Base-by-base conservation (phyloP, 2,113 vertebrate species). In the Pedetes capensis region DNA sequence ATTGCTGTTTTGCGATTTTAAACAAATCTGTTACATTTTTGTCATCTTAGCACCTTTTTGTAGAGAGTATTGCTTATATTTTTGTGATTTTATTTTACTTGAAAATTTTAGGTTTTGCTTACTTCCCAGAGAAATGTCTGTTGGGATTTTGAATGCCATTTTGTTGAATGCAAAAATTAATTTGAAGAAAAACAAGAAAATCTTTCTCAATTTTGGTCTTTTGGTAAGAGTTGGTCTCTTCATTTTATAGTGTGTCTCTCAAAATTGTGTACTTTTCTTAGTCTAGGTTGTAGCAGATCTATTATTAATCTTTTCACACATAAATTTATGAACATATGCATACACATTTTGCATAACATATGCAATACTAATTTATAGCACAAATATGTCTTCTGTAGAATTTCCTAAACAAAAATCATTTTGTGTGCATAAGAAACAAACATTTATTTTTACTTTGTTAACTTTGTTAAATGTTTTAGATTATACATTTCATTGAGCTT, bases 31-130 rank as follows among this genome's bases (percentile, higher is more conserved):
- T 72, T 83, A 89, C 51, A 1, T 47, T 89, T 91, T 25, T 32
- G 9, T 85, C 37, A 91, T 76, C 69, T 88, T 66, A n/a, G 29
- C 49, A 64, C 7, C 32, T 63, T 79, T 68, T 87, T 44, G 6
- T 42, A 37, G 32, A 86, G 0, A 87, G 32, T 53, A 51, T n/a
- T 51, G 11, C 29, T 64, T 86, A 34, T 53, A 34, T 71, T 81
- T 7, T 6, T 42, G 37, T 82, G 78, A 3, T 71, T 92, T 57
- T 34, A 51, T 87, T 96, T 61, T 92, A 42, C 10, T 57, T 64
- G 39, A 63, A 51, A 55, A 42, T 34, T 95, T 88, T 83, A 74
- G 20, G 79, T 44, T 89, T 86, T 94, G 2, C 49, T 94, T 78
- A 29, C 63, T 91, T 89, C 10, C 25, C 4, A 57, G n/a, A 47